Evolutionary conservation across 2,113 vertebrate species (phyloP), one percentile per base, ranked within the genome.

Genomic region (Ochotona curzoniae): DNA sequence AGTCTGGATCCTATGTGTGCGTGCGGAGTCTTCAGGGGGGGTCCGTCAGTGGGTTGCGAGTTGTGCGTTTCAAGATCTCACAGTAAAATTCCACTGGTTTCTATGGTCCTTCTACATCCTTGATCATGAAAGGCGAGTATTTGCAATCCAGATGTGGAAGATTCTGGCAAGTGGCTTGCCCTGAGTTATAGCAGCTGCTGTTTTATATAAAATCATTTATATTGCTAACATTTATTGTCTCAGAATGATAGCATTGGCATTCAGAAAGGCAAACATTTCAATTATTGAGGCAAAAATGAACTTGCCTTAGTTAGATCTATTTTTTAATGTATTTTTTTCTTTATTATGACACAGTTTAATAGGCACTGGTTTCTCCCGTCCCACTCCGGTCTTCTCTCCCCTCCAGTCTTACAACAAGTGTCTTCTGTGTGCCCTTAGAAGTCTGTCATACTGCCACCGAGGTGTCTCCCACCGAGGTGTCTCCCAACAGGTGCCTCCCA

Each of bases 31-130:
- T 96, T 95, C 90, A 44, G 18, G 95, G 76, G 18, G 95, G 93
- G 90, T 75, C 97, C 73, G 28, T 38, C 92, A 78, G 64, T 87
- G 30, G 60, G 76, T 93, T 0, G 11, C 96, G 49, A 20, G 30
- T 96, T 87, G 87, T 96, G 94, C 74, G 93, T 95, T 97, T 97
- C 71, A 94, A 95, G 93, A 90, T 23, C 90, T 73, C 49, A 96
- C 83, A 97, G 97, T 95, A 94, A 97, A 94, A 96, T 23, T 7
- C 44, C 76, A 63, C 44, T 92, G 85, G n/a, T 94, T 97, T 94
- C 92, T 96, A 17, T 10, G 47, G 35, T 81, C 86, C 82, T 67
- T 51, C 81, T 80, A 73, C 91, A 92, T 75, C 93, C 30, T 49
- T 25, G 57, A 38, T 87, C 67, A 76, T 15, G 84, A 95, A 95